These are phyloP conservation scores for Drosophila lacertosa DNA, from an alignment of 1,140 invertebrate species.

Conservation along the genomic window DNA sequence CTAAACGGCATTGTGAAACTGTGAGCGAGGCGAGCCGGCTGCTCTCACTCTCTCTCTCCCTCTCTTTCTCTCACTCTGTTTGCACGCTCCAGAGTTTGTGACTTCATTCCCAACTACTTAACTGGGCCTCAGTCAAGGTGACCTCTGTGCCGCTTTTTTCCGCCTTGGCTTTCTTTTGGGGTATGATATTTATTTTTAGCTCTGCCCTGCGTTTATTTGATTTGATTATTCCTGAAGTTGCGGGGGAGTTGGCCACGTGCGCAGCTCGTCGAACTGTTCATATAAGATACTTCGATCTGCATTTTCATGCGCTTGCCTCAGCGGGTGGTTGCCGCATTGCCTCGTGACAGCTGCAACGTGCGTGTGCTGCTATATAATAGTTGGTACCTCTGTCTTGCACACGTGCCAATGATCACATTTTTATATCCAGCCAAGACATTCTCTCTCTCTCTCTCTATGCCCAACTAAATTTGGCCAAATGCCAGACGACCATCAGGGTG, in stretches of 20 bases:
- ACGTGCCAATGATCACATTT: conserved; percentile 40
- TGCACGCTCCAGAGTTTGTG: conserved; percentile 61
- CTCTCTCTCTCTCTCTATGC: not conserved
- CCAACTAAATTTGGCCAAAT: conserved; percentile 4
- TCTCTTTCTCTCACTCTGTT: conserved; percentile 18
- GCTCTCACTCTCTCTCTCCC: conserved; percentile 19
- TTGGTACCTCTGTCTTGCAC: conserved; percentile 37
- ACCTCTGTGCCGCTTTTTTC: conserved; percentile 51
- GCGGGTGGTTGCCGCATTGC: conserved; percentile 33
- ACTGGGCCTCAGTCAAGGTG: conserved; percentile 68
- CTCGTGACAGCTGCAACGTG: conserved; percentile 42
- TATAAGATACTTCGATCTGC: conserved; percentile 45
- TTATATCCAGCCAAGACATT: not conserved
- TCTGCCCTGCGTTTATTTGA: conserved; percentile 28
- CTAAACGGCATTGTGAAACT: conserved; percentile 61
- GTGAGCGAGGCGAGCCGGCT: conserved; percentile 35
- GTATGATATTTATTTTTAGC: conserved; percentile 57
- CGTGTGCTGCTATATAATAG: conserved; percentile 3
- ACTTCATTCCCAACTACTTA: conserved; percentile 37
- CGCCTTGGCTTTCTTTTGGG: not conserved
- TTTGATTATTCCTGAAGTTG: conserved; percentile 46
- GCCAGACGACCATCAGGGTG: conserved; percentile 5
- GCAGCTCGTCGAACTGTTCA: conserved; percentile 12
- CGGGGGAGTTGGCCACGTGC: conserved; percentile 32
- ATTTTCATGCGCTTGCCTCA: conserved; percentile 23